Conservation (phyloP, 1,140 invertebrate species). For the Ooceraea biroi region DNA sequence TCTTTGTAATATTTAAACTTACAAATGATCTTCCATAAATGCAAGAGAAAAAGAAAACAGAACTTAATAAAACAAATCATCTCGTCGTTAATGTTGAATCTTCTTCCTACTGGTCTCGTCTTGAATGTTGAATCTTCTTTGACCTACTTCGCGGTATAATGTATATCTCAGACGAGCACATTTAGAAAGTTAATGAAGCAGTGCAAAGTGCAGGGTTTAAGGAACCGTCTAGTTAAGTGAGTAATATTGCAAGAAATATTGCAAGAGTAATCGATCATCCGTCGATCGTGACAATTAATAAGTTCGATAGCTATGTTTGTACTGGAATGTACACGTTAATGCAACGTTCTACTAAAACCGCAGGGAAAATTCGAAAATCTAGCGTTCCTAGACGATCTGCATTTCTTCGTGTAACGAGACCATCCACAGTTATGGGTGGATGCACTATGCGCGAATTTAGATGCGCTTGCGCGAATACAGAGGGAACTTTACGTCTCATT, state of each 20-base stretch:
- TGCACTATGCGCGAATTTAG: constrained; percentile 58
- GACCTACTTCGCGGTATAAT: constrained; percentile 23
- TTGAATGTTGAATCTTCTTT: constrained; percentile 17
- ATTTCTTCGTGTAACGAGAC: constrained; percentile 44
- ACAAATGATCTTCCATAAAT: constrained; percentile 19
- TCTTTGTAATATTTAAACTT: constrained; percentile 4
- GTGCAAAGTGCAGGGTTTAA: constrained; percentile 48
- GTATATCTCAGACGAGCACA: not conserved
- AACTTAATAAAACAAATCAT: constrained; percentile 35
- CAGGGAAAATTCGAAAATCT: not conserved
- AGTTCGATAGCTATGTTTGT: not conserved
- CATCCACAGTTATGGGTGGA: constrained; percentile 37
- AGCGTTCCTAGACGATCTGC: not conserved
- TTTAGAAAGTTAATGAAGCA: constrained; percentile 56
- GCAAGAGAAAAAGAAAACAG: not conserved
- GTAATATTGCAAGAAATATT: not conserved
- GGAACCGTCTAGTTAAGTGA: not conserved
- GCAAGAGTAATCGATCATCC: constrained; percentile 10
- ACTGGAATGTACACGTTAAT: not conserved
- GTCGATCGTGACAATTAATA: not conserved
- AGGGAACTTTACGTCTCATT: constrained; percentile 40
- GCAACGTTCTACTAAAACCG: not conserved
- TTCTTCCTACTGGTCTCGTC: constrained; percentile 21
- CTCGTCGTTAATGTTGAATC: no score
- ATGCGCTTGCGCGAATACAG: constrained; percentile 46